These are phyloP conservation scores for Amblyraja radiata DNA, from an alignment of 2,797 vertebrate genomes.

Conservation along the genomic window DNA sequence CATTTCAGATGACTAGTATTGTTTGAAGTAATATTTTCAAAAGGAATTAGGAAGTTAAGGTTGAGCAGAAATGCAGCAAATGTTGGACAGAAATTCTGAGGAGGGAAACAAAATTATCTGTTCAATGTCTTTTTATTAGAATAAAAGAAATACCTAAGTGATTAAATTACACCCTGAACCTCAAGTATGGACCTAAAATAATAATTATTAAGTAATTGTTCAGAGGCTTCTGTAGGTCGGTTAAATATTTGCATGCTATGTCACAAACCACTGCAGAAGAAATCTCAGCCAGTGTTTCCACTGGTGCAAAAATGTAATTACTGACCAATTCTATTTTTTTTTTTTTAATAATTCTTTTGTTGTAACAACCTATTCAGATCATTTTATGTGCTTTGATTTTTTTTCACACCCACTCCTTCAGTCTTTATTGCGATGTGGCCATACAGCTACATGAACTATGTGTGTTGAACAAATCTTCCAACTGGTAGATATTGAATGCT, in stretches of 20 bases:
- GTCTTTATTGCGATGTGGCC: background rate
- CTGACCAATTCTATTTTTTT: background rate
- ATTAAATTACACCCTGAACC: background rate
- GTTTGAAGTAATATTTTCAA: background rate
- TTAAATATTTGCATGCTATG: slow-evolving; percentile 17
- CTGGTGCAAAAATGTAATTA: background rate
- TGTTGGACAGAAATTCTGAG: too few species aligned
- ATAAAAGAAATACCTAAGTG: background rate
- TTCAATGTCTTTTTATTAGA: too few species aligned
- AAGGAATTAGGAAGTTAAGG: slow-evolving; percentile 12
- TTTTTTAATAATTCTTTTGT: background rate
- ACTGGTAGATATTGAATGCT: background rate
- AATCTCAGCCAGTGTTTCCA: slow-evolving; percentile 19
- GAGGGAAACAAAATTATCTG: too few species aligned
- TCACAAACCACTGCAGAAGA: slow-evolving; percentile 2
- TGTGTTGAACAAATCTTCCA: background rate
- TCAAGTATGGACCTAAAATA: background rate
- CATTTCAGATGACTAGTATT: slow-evolving; percentile 33
- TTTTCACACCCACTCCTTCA: background rate
- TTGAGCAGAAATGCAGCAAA: too few species aligned
- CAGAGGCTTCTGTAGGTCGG: background rate
- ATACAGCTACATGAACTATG: slow-evolving; percentile 41
- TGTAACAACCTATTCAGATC: background rate
- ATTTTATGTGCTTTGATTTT: background rate
- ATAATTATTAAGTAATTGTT: background rate